Evolutionary conservation across 2,797 vertebrate species (phyloP), one percentile per base, ranked within the genome.

Genomic region (Chrysocyon brachyurus): DNA sequence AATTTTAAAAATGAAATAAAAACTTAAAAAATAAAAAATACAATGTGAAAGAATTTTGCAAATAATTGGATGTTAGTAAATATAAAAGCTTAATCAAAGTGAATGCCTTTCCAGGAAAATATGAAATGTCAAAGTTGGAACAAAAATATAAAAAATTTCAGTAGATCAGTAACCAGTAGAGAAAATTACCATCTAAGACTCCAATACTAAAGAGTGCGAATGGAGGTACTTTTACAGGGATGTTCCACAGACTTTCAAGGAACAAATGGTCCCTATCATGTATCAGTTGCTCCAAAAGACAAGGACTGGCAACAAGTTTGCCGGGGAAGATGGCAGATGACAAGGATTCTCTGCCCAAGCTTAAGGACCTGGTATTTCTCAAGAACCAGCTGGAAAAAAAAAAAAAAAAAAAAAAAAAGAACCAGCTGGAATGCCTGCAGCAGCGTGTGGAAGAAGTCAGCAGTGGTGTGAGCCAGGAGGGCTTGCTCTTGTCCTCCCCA

Each of bases 331-430:
- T 46, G 40, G 40, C 40, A 46, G 40, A 46, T 46, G 40, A 46
- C 1, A 46, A 99, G 99, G 99, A 99, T 98, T 99, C 99, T 78
- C 98, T 99, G 93, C 99, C 99, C 93, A 99, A 99, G 98, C 96
- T 99, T 97, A 99, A 99, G 98, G 99, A 99, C 97, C 98, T 99
- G 70, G 99, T 99, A 4, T 98, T 99, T 98, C 99, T 99, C 61
- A 99, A 99, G 98, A 98, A 98, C 49, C 99, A 99, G 98, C 94
- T 99, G 98, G 99, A 99, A 96, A 36, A 36, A 36, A 36, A 36
- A 36, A 36, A 36, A 36, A 33, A 33, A 36, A 36, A 36, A 36
- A 36, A 36, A 36, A 36, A 36, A 4, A 99, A 99, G 98, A 98
- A 98, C 49, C 99, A 99, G 98, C 94, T 99, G 98, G 99, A 99